Evolutionary conservation across 1,140 invertebrate genomes (phyloP).

Genomic region (Drosophila ambigua): DNA sequence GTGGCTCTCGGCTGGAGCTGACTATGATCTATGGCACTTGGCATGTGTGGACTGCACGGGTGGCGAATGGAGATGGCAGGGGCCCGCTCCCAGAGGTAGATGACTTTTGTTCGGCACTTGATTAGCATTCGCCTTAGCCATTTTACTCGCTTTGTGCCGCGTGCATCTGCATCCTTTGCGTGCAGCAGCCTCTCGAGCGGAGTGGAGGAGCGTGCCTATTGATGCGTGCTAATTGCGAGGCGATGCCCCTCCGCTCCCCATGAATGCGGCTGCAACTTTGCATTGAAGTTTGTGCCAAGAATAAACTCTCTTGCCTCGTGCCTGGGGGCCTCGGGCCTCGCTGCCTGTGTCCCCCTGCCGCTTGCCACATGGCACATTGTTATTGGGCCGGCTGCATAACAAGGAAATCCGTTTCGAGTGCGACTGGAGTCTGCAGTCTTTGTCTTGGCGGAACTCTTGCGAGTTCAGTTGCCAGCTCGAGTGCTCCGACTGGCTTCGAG

Average conservation of each 20-base stretch:
- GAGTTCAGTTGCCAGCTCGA: slow-evolving; percentile 6
- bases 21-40: slow-evolving; percentile 77
- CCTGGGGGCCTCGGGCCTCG: neutral
- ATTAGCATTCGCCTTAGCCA: slow-evolving; percentile 75
- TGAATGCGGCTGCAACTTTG: slow-evolving; percentile 8
- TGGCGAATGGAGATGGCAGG: neutral
- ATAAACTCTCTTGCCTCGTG: slow-evolving; percentile 10
- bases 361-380: slow-evolving; percentile 9
- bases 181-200: slow-evolving; percentile 24
- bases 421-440: slow-evolving; percentile 32
- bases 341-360: neutral
- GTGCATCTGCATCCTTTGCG: too few species aligned
- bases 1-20: slow-evolving; percentile 51
- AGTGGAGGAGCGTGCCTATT: slow-evolving; percentile 76
- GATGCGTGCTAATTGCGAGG: slow-evolving; percentile 78
- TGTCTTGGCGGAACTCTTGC: slow-evolving; percentile 46
- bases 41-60: slow-evolving; percentile 36
- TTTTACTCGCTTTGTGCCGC: slow-evolving; percentile 57
- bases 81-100: slow-evolving; percentile 21
- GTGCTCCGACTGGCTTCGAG: slow-evolving; percentile 56
- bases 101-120: slow-evolving; percentile 64
- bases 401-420: slow-evolving; percentile 76
- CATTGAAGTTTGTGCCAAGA: slow-evolving; percentile 44
- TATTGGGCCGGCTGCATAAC: slow-evolving; percentile 50
- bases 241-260: slow-evolving; percentile 4